Conservation (phyloP, 2,888 invertebrate species). For the Nebria salina region DNA sequence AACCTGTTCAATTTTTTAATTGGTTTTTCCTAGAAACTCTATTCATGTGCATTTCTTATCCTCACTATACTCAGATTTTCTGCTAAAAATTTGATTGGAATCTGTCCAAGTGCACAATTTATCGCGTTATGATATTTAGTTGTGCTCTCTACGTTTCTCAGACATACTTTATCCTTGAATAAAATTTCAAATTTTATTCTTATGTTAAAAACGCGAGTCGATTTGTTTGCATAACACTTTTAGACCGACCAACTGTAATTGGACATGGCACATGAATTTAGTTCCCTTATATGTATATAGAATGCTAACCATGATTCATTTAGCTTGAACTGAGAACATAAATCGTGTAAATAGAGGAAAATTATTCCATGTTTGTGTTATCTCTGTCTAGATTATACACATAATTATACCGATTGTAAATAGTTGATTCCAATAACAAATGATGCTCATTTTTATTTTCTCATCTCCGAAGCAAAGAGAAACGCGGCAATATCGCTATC, state of each 20-base stretch:
- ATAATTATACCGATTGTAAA: conserved; percentile 32
- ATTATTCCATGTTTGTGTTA: conserved; percentile 55
- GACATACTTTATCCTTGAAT: not conserved
- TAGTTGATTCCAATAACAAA: conserved; percentile 6
- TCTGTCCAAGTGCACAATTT: not conserved
- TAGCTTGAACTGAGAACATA: conserved; percentile 50
- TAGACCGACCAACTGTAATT: conserved; percentile 55
- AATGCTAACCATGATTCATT: conserved; percentile 53
- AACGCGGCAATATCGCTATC: not conserved
- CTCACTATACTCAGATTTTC: no score
- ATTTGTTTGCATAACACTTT: conserved; percentile 56
- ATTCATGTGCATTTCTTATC: no score
- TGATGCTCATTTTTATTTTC: conserved; percentile 7
- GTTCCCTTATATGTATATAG: conserved; percentile 39
- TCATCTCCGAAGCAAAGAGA: not conserved
- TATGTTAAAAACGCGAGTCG: not conserved
- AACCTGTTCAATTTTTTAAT: no score
- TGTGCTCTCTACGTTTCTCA: not conserved
- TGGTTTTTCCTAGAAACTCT: no score
- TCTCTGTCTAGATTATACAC: conserved; percentile 36
- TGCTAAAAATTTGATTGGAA: not conserved
- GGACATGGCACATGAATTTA: conserved; percentile 52
- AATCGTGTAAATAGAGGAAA: conserved; percentile 49
- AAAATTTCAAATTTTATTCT: not conserved
- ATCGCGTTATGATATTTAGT: not conserved